Evolutionary conservation across 2,888 invertebrate species (phyloP), one percentile per base, ranked within the genome.

Genomic region (Coenonympha arcania): DNA sequence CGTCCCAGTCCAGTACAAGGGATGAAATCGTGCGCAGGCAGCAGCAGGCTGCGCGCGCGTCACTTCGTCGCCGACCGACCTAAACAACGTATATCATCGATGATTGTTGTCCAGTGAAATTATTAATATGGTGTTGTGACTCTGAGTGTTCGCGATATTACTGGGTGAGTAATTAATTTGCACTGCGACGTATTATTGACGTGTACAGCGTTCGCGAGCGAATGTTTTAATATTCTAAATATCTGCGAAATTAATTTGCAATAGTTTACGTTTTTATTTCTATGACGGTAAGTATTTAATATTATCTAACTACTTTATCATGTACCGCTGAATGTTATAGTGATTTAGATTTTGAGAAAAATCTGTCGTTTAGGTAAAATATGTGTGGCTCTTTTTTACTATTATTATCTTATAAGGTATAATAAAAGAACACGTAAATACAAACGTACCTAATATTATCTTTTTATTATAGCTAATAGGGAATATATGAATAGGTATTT

Each of bases 31-130:
- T 34, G 18, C 37, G 42, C 44, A 43, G 48, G 57, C 61, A 74
- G 76, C 78, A 30, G 42, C 44, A 43, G 48, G 57, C 61, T 75
- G 76, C 78, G 75, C 74, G 63, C 63, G 72, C 73, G 76, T 74
- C 77, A 71, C 65, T 79, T 60, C 49, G 50, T 60, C 39, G 50
- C 42, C 69, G 48, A 47, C 53, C 52, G 65, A 67, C 61, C 66
- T 69, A 66, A 65, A 65, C 68, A 64, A 39, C 45, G 49, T 48
- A 42, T 45, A 33, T 24, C 13, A 36, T 16, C 20, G 6, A 22
- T 39, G 34, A 48, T 46, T 34, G 22, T 9, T 24, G 11, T 37
- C 45, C 15, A 46, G 51, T 45, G 50, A 28, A 43, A 22, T 24
- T 15, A 20, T 20, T 3, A 9, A 6, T 9, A 13, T 31, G 28